Base-by-base conservation (phyloP, 2,113 vertebrate genomes). In the Tonatia bakeri region DNA sequence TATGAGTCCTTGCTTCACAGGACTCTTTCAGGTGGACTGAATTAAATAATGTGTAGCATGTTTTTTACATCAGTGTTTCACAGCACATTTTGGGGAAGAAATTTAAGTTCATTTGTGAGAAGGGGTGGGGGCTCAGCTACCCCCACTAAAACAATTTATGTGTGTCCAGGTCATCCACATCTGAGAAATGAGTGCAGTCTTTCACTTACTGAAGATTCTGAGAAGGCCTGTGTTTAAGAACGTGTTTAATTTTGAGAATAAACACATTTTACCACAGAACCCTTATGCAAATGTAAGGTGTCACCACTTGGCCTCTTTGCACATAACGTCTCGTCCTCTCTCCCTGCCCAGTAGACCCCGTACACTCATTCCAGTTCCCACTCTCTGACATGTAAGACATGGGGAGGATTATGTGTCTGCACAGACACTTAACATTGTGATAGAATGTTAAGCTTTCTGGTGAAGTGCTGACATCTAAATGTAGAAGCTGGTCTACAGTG, bases 171-270 rank as follows among this genome's bases (percentile, higher is more conserved):
- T 28, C 45, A 80, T 81, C 40, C 31, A 40, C 2, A 4, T 84
- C 45, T 73, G 79, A 0, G 4, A 87, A 40, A 28, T 79, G 38
- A 83, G 72, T 1, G 72, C 3, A 70, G 7, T 61, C 17, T 94
- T 84, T 91, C 52, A 50, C 33, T 64, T 91, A 36, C 31, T 64
- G 90, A 81, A 73, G 40, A 70, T 64, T 59, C 59, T 13, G 11
- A 64, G 52, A 40, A 54, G 38, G 54, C 50, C 12, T 26, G n/a
- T 93, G 47, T 47, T 77, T 95, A 82, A 77, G 38, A 90, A 81
- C 36, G n/a, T 75, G 26, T 28, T 93, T 52, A 69, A 47, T 64
- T 93, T 87, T 95, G 26, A 95, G 45, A 87, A n/a, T 59, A 87
- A 77, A 28, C 7, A 36, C 1, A 4, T 56, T 90, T 86, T 90